phyloP scores from a whole-genome alignment of 2,888 invertebrate genomes.

The Tyria jacobaeae region DNA sequence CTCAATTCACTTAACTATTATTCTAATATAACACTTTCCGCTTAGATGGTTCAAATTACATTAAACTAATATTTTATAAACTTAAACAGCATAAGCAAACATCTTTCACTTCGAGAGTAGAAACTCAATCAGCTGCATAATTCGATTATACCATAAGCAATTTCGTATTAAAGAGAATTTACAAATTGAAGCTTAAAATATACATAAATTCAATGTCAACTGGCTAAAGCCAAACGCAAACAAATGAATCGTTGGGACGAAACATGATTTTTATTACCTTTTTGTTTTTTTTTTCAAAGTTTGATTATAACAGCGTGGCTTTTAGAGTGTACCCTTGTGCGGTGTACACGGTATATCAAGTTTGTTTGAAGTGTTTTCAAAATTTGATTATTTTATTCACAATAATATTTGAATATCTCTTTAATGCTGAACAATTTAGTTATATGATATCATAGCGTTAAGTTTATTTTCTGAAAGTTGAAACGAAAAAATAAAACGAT shows the following conservation, averaged over 20 bases:
- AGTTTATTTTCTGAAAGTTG: too few relatives aligned
- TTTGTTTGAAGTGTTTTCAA: constrained; percentile 9
- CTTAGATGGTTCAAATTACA: not conserved
- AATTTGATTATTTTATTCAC: not conserved
- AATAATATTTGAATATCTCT: not conserved
- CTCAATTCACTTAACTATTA: not conserved
- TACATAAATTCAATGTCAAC: constrained; percentile 27
- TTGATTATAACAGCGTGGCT: constrained; percentile 37
- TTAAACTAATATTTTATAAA: not conserved
- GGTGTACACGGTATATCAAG: constrained; percentile 24
- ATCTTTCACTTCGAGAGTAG: not conserved
- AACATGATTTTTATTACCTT: constrained; percentile 27
- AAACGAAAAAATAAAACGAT: too few relatives aligned
- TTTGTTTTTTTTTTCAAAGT: constrained; percentile 31
- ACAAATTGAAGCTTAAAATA: constrained; percentile 33
- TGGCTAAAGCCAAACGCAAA: constrained; percentile 36
- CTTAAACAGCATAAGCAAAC: not conserved
- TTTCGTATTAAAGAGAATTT: constrained; percentile 30
- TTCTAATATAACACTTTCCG: not conserved
- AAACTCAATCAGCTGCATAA: constrained; percentile 1
- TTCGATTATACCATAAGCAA: constrained; percentile 19
- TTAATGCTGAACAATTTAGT: not conserved
- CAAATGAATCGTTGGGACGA: constrained; percentile 38
- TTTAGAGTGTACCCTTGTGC: constrained; percentile 18
- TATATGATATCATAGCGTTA: too few relatives aligned